Base-by-base conservation (phyloP, 2,888 invertebrate genomes). In the Agriopis leucophaearia region DNA sequence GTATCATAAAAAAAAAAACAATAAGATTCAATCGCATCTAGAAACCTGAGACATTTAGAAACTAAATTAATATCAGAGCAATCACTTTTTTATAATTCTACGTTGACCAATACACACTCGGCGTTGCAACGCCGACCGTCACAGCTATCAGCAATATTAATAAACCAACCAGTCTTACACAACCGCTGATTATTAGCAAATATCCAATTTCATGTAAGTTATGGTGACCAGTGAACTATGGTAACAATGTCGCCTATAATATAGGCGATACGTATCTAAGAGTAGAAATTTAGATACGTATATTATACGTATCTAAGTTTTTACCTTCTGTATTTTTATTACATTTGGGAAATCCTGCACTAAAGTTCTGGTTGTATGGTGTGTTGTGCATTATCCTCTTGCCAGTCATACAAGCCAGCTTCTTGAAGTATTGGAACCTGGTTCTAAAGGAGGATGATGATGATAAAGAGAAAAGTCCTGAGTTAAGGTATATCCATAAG, bases 111-210 rank as follows among this genome's bases (percentile, higher is more conserved):
- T 54, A 35, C 51, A 57, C 40, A 64, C 18, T 36, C 18, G 3
- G 9, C 42, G 54, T 7, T 27, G 65, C 59, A 59, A 54, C 38
- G 8, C 16, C 1, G n/a, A 10, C 64, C 55, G 65, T 59, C 65
- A 59, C 59, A 59, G 18, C 42, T 59, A 56, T 55, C 60, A 60
- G 9, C 59, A 55, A 44, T 60, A 55, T 66, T 60, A 66, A 66
- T 66, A 66, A 60, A 55, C 36, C 57, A 44, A 40, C 15, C 50
- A 56, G 27, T n/a, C 5, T 64, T 60, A 18, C 68, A 56, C 64
- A 56, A 64, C 27, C 18, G 36, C 48, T 40, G 16, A 52, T 52
- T 36, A 56, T 57, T 67, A 55, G 51, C 56, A 59, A 64, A 64
- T 60, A 64, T 63, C 10, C 27, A 52, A 63, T 67, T 58, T 58